Conservation (phyloP, 2,888 invertebrate species). For the Drosophila imparisetae region DNA sequence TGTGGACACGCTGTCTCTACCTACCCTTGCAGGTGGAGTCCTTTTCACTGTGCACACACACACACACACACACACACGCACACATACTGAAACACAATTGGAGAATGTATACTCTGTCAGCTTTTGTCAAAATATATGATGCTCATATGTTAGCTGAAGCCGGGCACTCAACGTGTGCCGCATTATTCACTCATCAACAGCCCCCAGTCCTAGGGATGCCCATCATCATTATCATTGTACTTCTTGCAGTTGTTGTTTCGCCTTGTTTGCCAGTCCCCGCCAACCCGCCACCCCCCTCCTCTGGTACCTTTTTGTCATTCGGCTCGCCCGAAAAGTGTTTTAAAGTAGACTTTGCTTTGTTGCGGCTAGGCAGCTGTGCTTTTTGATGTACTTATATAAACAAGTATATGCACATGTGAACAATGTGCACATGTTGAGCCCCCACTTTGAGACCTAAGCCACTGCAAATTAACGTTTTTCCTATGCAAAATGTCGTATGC, state of each 20-base stretch:
- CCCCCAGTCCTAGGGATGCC: slow-evolving; percentile 60
- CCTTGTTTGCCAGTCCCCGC: slow-evolving; percentile 20
- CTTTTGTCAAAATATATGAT: slow-evolving; percentile 74
- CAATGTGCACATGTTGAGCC: neutral
- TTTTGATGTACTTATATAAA: slow-evolving; percentile 26
- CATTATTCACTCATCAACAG: slow-evolving; percentile 74
- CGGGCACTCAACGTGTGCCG: slow-evolving; percentile 72
- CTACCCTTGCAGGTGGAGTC: slow-evolving; percentile 23
- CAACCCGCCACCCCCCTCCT: neutral
- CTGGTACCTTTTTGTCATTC: slow-evolving; percentile 62
- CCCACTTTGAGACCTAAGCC: slow-evolving; percentile 6
- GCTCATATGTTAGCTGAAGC: slow-evolving; percentile 70
- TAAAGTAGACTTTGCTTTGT: slow-evolving; percentile 70
- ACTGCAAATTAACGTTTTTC: slow-evolving; percentile 15
- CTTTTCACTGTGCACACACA: slow-evolving; percentile 36
- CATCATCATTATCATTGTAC: slow-evolving; percentile 74
- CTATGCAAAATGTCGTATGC: neutral
- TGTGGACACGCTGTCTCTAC: slow-evolving; percentile 44
- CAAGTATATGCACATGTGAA: slow-evolving; percentile 14
- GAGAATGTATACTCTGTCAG: slow-evolving; percentile 36
- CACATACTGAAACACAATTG: slow-evolving; percentile 8
- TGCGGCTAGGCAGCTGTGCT: slow-evolving; percentile 54
- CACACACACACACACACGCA: slow-evolving; percentile 11
- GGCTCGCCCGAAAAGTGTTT: slow-evolving; percentile 65
- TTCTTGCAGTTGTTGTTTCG: slow-evolving; percentile 60